Conservation (phyloP, 2,113 vertebrate genomes). For the Tyto alba region DNA sequence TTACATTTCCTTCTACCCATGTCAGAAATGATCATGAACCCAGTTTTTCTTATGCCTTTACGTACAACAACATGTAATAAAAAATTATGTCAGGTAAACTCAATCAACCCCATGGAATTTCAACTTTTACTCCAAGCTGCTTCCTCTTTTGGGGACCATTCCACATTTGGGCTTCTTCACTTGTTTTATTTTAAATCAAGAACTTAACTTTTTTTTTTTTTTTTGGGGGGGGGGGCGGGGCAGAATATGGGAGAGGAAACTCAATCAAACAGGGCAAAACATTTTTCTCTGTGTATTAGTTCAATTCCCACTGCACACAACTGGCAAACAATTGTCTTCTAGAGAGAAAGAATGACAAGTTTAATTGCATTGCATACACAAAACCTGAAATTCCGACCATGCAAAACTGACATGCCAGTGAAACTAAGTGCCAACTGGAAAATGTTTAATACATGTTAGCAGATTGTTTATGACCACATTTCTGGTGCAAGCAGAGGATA, state of each 20-base stretch:
- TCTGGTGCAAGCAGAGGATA: background rate
- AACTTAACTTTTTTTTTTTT: background rate
- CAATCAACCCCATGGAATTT: background rate
- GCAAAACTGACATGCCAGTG: background rate
- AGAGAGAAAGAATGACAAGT: background rate
- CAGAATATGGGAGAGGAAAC: background rate
- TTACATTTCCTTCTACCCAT: background rate
- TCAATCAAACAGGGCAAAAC: background rate
- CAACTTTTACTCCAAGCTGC: background rate
- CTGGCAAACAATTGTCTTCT: background rate
- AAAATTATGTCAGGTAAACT: background rate
- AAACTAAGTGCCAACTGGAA: background rate
- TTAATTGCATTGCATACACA: background rate
- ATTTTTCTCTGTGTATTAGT: background rate
- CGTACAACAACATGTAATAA: background rate
- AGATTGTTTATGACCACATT: background rate
- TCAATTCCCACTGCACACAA: background rate
- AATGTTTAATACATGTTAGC: background rate
- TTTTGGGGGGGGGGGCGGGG: too few relatives aligned
- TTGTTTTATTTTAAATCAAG: background rate
- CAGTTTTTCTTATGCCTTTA: background rate
- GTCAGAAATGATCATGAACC: background rate
- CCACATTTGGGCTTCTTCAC: background rate
- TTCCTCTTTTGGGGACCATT: background rate
- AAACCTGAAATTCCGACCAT: background rate